Percentiles rank a stretch among this genome's conserved stretches.
phyloP scores from a whole-genome alignment of 2,888 invertebrate species.

The Cyclophora punctaria region DNA sequence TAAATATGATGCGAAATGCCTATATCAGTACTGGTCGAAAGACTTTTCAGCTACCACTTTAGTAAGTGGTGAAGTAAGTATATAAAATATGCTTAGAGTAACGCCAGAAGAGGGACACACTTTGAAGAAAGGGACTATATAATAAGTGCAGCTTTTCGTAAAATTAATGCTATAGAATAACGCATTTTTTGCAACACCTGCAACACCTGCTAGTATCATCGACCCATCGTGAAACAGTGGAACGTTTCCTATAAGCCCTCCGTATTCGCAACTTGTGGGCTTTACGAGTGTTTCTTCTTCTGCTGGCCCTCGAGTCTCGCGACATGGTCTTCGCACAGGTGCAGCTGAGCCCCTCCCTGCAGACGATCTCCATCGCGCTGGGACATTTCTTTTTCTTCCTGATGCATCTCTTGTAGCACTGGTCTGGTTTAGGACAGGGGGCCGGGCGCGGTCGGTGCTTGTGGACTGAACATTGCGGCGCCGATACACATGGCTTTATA shows the following conservation, averaged over 20 bases:
- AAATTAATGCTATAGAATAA: no score
- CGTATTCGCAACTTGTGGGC: slow-evolving; percentile 39
- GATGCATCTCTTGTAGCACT: slow-evolving; percentile 49
- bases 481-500: slow-evolving; percentile 54
- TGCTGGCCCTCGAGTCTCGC: slow-evolving; percentile 23
- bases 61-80: background rate
- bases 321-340: slow-evolving; percentile 43
- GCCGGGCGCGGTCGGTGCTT: slow-evolving; percentile 50
- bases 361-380: slow-evolving; percentile 47
- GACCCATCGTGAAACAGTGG: slow-evolving; percentile 41
- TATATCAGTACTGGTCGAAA: no score
- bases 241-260: slow-evolving; percentile 37
- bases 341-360: slow-evolving; percentile 40
- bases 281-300: slow-evolving; percentile 25
- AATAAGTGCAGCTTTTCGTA: no score
- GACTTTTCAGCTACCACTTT: no score
- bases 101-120: no score
- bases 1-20: no score
- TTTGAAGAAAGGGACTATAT: no score
- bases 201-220: slow-evolving; percentile 13
- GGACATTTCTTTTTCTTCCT: slow-evolving; percentile 46
- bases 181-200: slow-evolving; percentile 31
- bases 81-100: background rate
- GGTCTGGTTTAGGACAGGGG: slow-evolving; percentile 53
- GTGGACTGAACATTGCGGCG: slow-evolving; percentile 53